Evolutionary conservation across 2,888 invertebrate genomes (phyloP).

Genomic region (Bombylius discolor): DNA sequence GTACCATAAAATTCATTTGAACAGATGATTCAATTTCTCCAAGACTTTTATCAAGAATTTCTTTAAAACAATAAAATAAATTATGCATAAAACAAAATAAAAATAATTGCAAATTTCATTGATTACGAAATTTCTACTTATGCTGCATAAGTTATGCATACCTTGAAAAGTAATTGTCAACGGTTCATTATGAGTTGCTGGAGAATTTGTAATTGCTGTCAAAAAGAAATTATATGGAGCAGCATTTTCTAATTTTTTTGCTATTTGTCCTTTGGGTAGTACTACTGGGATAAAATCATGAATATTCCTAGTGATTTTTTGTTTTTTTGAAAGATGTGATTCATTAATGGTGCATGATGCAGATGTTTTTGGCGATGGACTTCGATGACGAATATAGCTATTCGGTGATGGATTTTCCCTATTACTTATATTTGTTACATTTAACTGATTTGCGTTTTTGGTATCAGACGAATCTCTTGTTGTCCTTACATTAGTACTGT

Average conservation of each 20-base stretch:
- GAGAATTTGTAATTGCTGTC: conserved; percentile 53
- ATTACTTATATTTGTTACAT: background rate
- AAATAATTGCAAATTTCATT: too few relatives aligned
- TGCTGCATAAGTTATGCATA: too few relatives aligned
- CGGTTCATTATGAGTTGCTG: conserved; percentile 48
- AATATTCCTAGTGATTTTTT: conserved; percentile 28
- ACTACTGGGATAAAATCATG: conserved; percentile 42
- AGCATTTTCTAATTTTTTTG: conserved; percentile 48
- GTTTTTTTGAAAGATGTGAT: conserved; percentile 29
- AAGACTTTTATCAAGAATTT: conserved; percentile 64
- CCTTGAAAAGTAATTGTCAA: conserved; percentile 58
- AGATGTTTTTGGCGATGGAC: conserved; percentile 7
- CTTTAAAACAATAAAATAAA: conserved; percentile 34
- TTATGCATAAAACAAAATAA: background rate
- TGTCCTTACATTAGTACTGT: too few relatives aligned
- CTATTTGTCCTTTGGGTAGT: conserved; percentile 47
- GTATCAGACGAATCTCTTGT: too few relatives aligned
- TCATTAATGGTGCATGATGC: conserved; percentile 12
- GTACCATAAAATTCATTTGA: conserved; percentile 92
- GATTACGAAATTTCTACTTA: background rate
- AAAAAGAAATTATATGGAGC: conserved; percentile 66
- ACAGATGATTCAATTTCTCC: conserved; percentile 59
- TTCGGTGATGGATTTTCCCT: background rate
- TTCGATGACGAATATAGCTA: background rate
- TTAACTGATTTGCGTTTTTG: too few relatives aligned